Evolutionary conservation across 2,113 vertebrate genomes (phyloP).

Genomic region (Antechinus flavipes): DNA sequence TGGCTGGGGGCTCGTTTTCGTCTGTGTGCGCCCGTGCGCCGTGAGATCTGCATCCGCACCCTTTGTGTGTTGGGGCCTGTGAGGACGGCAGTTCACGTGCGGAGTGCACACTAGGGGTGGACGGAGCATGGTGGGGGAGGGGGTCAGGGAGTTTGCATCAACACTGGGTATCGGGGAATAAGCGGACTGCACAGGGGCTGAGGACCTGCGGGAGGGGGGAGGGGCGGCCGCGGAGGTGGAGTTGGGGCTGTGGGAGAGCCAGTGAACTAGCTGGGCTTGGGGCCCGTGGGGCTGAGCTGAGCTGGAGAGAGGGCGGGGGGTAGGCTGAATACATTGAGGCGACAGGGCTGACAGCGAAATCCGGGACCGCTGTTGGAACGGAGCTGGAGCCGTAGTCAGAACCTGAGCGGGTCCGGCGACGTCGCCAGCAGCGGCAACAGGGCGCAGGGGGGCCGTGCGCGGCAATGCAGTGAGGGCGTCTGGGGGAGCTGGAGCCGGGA

Average conservation of each 20-base stretch:
- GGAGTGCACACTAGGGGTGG: not conserved
- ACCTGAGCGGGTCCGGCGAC: slow-evolving; percentile 21
- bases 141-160: not conserved
- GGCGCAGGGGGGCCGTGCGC: slow-evolving; percentile 68
- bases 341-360: not conserved
- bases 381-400: not conserved
- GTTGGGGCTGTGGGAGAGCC: not conserved
- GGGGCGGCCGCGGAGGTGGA: rapidly evolving
- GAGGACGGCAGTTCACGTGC: not conserved
- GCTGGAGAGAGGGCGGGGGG: not conserved
- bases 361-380: not conserved
- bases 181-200: not conserved
- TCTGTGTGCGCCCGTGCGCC: not conserved
- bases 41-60: not conserved
- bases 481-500: slow-evolving; percentile 41
- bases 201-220: not conserved
- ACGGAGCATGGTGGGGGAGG: not conserved
- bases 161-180: not conserved
- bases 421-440: slow-evolving; percentile 42
- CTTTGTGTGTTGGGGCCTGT: not conserved
- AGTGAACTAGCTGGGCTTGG: not conserved
- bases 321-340: not conserved
- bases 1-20: too few species aligned
- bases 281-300: slow-evolving; percentile 19
- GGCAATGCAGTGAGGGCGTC: not conserved